phyloP scores from a whole-genome alignment of 2,888 invertebrate species.

The Idaea dimidiata region DNA sequence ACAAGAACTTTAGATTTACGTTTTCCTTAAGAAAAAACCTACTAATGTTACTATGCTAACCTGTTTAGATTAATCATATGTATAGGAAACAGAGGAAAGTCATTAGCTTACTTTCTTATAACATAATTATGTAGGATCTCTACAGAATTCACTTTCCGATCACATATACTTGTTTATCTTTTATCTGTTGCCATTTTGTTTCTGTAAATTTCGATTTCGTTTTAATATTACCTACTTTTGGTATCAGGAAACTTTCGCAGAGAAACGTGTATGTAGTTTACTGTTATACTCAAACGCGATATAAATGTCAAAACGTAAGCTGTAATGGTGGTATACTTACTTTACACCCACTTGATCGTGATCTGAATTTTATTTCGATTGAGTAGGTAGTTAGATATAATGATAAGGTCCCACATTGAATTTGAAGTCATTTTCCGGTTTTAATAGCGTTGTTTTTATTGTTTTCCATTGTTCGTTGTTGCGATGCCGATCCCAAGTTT shows the following conservation, averaged over 20 bases:
- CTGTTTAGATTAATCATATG: not conserved
- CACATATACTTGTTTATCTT: not conserved
- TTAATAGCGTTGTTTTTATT: too few species aligned
- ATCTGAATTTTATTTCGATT: slow-evolving; percentile 24
- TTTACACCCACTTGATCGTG: slow-evolving; percentile 27
- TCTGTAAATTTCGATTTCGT: not conserved
- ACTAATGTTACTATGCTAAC: not conserved
- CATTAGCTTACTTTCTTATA: not conserved
- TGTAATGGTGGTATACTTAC: slow-evolving; percentile 27
- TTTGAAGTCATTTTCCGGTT: too few species aligned
- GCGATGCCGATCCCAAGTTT: too few species aligned
- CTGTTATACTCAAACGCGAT: slow-evolving; percentile 24
- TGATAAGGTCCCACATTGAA: not conserved
- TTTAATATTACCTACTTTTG: slow-evolving; percentile 8
- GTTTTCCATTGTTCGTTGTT: too few species aligned
- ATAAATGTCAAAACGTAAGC: slow-evolving; percentile 35
- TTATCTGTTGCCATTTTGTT: not conserved
- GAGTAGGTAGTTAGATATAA: slow-evolving; percentile 9
- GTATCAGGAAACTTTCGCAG: not conserved
- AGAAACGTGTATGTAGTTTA: slow-evolving; percentile 2
- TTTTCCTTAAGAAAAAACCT: not conserved
- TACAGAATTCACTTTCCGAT: not conserved
- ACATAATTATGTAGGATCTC: not conserved
- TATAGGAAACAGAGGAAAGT: not conserved
- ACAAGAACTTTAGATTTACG: not conserved